These are phyloP conservation scores for Laothoe populi DNA, from an alignment of 2,888 invertebrate genomes.

Conservation along the genomic window DNA sequence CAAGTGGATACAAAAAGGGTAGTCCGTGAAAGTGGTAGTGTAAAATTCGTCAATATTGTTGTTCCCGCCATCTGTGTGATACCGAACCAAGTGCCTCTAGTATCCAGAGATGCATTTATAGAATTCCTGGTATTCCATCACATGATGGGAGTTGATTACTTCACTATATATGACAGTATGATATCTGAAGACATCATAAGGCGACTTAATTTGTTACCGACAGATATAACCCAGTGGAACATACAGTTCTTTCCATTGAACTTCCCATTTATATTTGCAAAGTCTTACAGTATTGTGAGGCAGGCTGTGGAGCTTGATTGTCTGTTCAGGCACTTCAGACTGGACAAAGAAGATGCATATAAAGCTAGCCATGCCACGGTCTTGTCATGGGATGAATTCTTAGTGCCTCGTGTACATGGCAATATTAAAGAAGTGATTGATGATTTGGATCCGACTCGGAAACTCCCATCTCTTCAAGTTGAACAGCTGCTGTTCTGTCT, in stretches of 20 bases:
- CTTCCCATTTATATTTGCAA: slow-evolving; percentile 85
- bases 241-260: slow-evolving; percentile 87
- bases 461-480: slow-evolving; percentile 60
- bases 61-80: slow-evolving; percentile 87
- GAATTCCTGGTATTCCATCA: slow-evolving; percentile 88
- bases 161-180: slow-evolving; percentile 87
- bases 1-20: slow-evolving; percentile 73
- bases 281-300: slow-evolving; percentile 74
- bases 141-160: slow-evolving; percentile 87
- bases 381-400: slow-evolving; percentile 87
- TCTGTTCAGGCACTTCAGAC: slow-evolving; percentile 84
- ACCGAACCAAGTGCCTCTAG: slow-evolving; percentile 82
- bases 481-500: slow-evolving; percentile 71
- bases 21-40: slow-evolving; percentile 58
- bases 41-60: slow-evolving; percentile 76
- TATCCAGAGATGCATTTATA: slow-evolving; percentile 84
- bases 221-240: slow-evolving; percentile 79
- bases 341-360: slow-evolving; percentile 74
- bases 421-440: slow-evolving; percentile 81
- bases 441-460: slow-evolving; percentile 78
- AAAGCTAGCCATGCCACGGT: slow-evolving; percentile 82
- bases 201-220: slow-evolving; percentile 72
- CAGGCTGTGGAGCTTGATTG: slow-evolving; percentile 87
- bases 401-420: slow-evolving; percentile 85
- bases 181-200: slow-evolving; percentile 79